Evolutionary conservation across 2,797 vertebrate species (phyloP), one percentile per base, ranked within the genome.

Genomic region (Manis javanica): DNA sequence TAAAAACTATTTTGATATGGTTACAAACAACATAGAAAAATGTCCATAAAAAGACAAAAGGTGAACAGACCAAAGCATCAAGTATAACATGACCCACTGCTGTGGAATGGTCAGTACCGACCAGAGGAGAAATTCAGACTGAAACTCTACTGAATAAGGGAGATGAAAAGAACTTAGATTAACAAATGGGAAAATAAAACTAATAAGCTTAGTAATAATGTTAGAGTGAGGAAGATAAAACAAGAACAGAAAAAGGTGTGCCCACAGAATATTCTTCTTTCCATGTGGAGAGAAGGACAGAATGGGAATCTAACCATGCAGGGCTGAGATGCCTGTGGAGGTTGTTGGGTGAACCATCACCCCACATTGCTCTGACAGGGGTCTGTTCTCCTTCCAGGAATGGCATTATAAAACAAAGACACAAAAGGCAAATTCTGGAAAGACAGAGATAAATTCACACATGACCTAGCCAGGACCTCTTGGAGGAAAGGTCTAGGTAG

Each of bases 91-190:
- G 42, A 31, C n/a, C 46, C 71, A 77, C 6, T 21, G 12, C 61
- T 74, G 34, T 18, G 49, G 39, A 90, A 59, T 21, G 37, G 39
- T 46, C 53, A 69, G 39, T 49, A 72, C 3, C 1, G 3, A 46
- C 49, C 18, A 16, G 55, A 34, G 37, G 37, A 34, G 46, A 71
- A 71, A 90, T 49, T 71, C 51, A 29, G 7, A 29, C 16, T 69
- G 71, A 69, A 66, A 85, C 49, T 71, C 2, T 5, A 83, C 81
- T 2, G 2, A 94, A 59, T n/a, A 77, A 15, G 39, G 81, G 11
- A 94, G 71, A 49, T 57, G 16, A 71, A 69, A 92, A 63, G 37
- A 83, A 93, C 19, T 46, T 42, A 39, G 31, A 61, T 66, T 86
- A 75, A 11, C 24, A 77, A 75, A 11, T 77, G 15, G 59, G 59